A percentile compares a stretch with the other conserved stretches of the same genome.
Conservation (phyloP, 2,797 vertebrate genomes). For the Numenius phaeopus region DNA sequence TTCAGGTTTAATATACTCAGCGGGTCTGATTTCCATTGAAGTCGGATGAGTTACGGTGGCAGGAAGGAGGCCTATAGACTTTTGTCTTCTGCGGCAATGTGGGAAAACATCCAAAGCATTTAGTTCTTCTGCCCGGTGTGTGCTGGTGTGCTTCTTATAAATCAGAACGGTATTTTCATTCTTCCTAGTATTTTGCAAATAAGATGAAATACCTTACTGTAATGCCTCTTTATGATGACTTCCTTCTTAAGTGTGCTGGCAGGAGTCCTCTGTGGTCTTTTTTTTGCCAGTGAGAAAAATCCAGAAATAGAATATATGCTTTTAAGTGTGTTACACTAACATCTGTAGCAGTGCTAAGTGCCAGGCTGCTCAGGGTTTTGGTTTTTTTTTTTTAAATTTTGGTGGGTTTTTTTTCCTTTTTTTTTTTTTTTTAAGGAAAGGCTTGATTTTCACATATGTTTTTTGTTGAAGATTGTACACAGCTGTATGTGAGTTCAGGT, state of each 20-base stretch:
- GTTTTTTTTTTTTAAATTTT: background rate
- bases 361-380: background rate
- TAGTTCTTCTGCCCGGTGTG: background rate
- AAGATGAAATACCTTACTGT: slow-evolving; percentile 21
- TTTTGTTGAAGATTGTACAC: background rate
- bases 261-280: background rate
- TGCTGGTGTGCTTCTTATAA: background rate
- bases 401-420: background rate
- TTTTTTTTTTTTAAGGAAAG: background rate
- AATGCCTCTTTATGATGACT: slow-evolving; percentile 39
- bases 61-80: slow-evolving; percentile 13
- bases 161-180: background rate
- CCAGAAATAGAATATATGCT: slow-evolving; percentile 28
- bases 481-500: background rate
- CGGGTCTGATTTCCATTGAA: slow-evolving; percentile 60
- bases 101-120: slow-evolving; percentile 9
- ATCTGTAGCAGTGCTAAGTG: background rate
- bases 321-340: background rate
- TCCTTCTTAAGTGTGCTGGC: slow-evolving; percentile 20
- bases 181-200: slow-evolving; percentile 36
- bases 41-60: slow-evolving; percentile 1
- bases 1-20: slow-evolving; percentile 49
- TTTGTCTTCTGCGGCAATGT: slow-evolving; percentile 22
- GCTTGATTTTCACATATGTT: background rate
- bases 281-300: slow-evolving; percentile 29